A percentile compares a stretch with the other conserved stretches of the same genome.
phyloP scores from a whole-genome alignment of 2,797 vertebrate species.

The Delichon dasypus region DNA sequence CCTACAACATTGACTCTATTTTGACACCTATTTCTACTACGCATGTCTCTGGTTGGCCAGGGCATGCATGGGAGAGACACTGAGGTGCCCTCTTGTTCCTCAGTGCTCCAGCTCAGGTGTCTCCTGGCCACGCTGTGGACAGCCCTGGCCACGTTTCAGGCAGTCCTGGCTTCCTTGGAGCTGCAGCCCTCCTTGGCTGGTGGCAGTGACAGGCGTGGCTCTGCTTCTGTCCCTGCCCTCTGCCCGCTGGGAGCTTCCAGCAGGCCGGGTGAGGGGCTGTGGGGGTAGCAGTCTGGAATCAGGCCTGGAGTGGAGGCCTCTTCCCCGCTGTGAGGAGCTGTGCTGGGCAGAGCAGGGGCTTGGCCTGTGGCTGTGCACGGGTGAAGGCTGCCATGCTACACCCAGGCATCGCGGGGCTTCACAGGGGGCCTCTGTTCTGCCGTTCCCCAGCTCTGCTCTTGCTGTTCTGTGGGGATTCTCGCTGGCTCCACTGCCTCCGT shows the following conservation, averaged over 20 bases:
- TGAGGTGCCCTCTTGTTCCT: background rate
- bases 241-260: too few species aligned
- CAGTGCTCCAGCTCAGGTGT: background rate
- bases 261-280: too few species aligned
- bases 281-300: background rate
- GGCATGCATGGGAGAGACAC: fast-evolving
- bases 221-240: too few species aligned
- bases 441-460: background rate
- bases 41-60: too few species aligned
- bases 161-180: too few species aligned
- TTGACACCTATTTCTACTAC: fast-evolving
- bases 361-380: background rate
- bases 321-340: fast-evolving
- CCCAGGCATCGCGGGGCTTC: background rate
- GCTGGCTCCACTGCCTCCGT: too few species aligned
- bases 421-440: background rate
- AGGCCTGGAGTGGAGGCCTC: background rate
- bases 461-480: background rate
- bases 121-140: background rate
- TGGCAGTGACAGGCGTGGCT: too few species aligned
- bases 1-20: background rate
- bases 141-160: too few species aligned
- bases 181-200: too few species aligned
- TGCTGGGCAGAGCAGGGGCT: background rate
- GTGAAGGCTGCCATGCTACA: fast-evolving